Evolutionary conservation across 2,113 vertebrate genomes (phyloP).

Genomic region (Sinocyclocheilus maitianheensis): DNA sequence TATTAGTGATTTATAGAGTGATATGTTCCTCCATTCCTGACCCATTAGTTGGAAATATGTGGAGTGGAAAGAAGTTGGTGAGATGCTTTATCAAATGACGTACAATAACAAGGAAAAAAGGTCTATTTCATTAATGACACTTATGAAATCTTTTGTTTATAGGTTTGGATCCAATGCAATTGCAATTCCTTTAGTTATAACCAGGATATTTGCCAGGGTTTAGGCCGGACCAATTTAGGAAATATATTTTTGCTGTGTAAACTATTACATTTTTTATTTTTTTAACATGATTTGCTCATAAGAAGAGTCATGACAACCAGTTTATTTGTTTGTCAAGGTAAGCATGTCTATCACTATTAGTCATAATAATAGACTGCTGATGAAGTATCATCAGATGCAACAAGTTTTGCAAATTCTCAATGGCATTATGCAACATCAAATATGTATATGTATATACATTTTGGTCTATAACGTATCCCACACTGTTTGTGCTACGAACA

Average conservation of each 20-base stretch:
- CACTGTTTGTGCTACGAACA: too few species aligned
- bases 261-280: neutral
- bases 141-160: conserved; percentile 2
- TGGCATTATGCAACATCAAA: neutral
- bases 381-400: too few species aligned
- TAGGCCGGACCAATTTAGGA: neutral
- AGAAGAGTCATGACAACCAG: neutral
- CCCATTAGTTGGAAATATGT: conserved; percentile 11
- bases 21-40: conserved; percentile 17
- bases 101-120: neutral
- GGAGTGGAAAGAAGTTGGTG: conserved; percentile 6
- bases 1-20: conserved; percentile 9
- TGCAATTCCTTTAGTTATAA: conserved; percentile 3
- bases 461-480: neutral
- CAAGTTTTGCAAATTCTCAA: neutral
- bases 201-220: neutral
- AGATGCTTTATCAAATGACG: conserved; percentile 12
- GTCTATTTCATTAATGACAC: conserved; percentile 10
- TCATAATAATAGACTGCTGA: neutral
- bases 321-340: neutral
- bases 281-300: neutral
- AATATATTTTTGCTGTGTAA: neutral
- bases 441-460: neutral
- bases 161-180: neutral
- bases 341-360: neutral